Percentiles rank a stretch among this genome's conserved stretches.
Conservation (phyloP, 2,113 vertebrate species). For the Pachypanchax playfairii region DNA sequence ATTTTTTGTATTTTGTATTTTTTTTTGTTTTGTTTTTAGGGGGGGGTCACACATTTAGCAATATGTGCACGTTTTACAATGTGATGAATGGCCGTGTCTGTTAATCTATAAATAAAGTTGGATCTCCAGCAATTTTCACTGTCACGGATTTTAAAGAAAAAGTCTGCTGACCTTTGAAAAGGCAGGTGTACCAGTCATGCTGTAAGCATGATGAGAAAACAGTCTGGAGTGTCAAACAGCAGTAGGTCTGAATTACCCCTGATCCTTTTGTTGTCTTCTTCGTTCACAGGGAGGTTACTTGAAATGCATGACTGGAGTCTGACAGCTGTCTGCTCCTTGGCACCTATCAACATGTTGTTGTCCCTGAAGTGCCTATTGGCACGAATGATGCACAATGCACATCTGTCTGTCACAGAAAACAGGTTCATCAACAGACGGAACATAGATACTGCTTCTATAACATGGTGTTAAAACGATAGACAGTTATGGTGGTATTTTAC, state of each 20-base stretch:
- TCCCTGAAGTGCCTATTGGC: slow-evolving; percentile 49
- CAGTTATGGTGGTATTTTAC: slow-evolving; percentile 14
- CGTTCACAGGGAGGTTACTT: slow-evolving; percentile 60
- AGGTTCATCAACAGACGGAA: slow-evolving; percentile 36
- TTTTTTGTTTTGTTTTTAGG: too few species aligned
- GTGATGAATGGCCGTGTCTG: not conserved
- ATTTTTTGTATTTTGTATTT: too few species aligned
- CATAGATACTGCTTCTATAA: slow-evolving; percentile 11
- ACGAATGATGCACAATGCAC: slow-evolving; percentile 45
- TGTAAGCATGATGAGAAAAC: not conserved
- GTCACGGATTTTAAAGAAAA: not conserved
- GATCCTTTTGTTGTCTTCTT: slow-evolving; percentile 44
- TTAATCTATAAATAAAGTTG: too few species aligned
- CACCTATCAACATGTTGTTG: slow-evolving; percentile 35
- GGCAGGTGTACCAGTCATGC: not conserved
- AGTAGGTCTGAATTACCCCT: slow-evolving; percentile 5
- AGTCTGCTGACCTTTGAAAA: not conserved
- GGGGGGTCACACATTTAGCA: too few species aligned
- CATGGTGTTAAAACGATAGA: slow-evolving; percentile 37
- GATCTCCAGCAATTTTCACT: not conserved
- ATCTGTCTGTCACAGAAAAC: slow-evolving; percentile 66
- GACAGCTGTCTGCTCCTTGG: slow-evolving; percentile 63
- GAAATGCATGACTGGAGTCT: slow-evolving; percentile 52
- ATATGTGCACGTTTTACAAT: not conserved
- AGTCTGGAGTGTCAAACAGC: slow-evolving; percentile 25